Base-by-base conservation (phyloP, 2,888 invertebrate species). In the Eupithecia inturbata region DNA sequence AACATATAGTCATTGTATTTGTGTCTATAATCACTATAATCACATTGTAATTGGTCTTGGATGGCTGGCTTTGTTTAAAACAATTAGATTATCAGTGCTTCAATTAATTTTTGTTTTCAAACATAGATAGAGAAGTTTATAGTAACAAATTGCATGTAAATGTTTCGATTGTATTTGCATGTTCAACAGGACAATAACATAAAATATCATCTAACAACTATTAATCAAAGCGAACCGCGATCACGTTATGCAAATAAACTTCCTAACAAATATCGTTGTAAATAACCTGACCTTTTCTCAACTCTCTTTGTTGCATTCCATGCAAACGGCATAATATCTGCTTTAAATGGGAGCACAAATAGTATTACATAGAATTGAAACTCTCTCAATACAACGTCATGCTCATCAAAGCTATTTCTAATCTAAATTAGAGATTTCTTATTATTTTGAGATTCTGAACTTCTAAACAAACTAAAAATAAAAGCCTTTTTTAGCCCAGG, bases 241-340 rank as follows among this genome's bases (percentile, higher is more conserved):
- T 71, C 68, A 76, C 71, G 67, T 74, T 74, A 77, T 73, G 73
- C 72, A 77, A 79, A 75, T 71, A 77, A 73, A 73, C 73, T 75
- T 70, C 72, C 75, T 74, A 70, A 72, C 71, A 73, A 73, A 77
- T 72, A 67, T 70, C 62, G 31, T 74, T 68, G 67, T 77, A 72
- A 75, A 75, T 73, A 74, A 68, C 39, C 68, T 76, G 76, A 76
- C 80, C 79, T 80, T 77, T 77, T 69, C 77, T 75, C 75, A 73
- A 76, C 78, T 76, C 74, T 79, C 77, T 73, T 75, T 77, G 78
- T 74, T 76, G 62, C 77, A 80, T 72, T 76, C 77, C 74, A 74
- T 75, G 72, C 64, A 71, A 70, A 71, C 68, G 73, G 71, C 74
- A 53, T 71, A 49, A 22, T 70, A 70, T 70, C 31, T 68, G 39